Evolutionary conservation across 1,140 invertebrate species (phyloP), one percentile per base, ranked within the genome.

Genomic region (Drosophila navojoa): DNA sequence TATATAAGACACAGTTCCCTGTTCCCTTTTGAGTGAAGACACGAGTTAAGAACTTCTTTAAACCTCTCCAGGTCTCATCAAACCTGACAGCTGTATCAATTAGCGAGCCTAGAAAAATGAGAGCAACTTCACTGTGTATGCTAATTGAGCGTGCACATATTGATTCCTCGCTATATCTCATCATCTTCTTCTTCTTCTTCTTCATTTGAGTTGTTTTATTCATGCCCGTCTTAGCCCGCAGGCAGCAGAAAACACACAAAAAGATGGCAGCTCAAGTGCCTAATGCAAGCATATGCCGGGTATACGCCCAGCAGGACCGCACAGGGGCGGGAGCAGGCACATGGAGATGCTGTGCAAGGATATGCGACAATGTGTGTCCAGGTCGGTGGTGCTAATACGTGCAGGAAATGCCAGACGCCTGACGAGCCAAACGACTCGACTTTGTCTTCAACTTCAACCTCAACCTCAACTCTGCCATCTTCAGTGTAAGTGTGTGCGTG

Each of bases 361-460:
- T 49, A 7, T 9, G 13, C n/a, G 13, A n/a, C 27, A 19, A 10
- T 68, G 55, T 32, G 38, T 42, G 35, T n/a, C 29, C 47, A 16
- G 50, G 47, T 13, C 19, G 27, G 58, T 60, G 27, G 58, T 60
- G 58, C 38, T 22, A 9, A 57, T 16, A 45, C 38, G 25, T 64
- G 61, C 50, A 45, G 11, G 60, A 55, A 64, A 55, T 58, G 38
- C 27, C 19, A 42, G 35, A 38, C 16, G 45, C 6, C 45, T 50
- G 54, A 61, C 54, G 54, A 57, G 35, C 29, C 19, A 47, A 44
- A 13, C 13, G 53, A 57, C 42, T 40, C 44, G 4, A 25, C 47
- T 52, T 59, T 10, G 22, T 19, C 59, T 54, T 61, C 58, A 38
- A 70, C 50, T 47, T 27, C 49, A 63, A 50, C 44, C 19, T 42